phyloP scores from a whole-genome alignment of 2,113 vertebrate genomes.

The Martes martes region DNA sequence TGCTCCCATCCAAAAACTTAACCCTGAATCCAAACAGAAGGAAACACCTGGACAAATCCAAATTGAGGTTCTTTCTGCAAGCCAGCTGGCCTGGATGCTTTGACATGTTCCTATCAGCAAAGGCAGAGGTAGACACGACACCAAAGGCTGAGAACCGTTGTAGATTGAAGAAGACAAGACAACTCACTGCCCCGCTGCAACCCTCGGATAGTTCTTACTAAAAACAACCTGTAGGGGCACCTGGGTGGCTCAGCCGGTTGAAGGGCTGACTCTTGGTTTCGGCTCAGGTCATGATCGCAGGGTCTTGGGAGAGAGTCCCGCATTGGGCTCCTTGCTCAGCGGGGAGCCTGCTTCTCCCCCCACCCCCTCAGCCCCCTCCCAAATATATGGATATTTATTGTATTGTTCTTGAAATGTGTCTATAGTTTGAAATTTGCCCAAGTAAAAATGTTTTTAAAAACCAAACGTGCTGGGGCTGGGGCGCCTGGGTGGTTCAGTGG shows the following conservation, averaged over 20 bases:
- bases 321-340: background rate
- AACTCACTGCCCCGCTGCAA: fast-evolving
- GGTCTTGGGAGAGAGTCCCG: background rate
- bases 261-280: background rate
- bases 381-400: fast-evolving
- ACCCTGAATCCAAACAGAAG: background rate
- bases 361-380: too few species aligned
- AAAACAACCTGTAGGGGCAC: background rate
- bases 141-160: background rate
- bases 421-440: background rate
- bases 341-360: background rate
- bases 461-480: fast-evolving
- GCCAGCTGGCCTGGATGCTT: background rate
- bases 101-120: background rate
- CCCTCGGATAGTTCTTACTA: background rate
- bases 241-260: background rate
- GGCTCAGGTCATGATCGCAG: background rate
- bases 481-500: too few species aligned
- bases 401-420: background rate
- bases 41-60: background rate
- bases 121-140: background rate
- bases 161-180: fast-evolving
- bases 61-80: background rate
- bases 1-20: background rate
- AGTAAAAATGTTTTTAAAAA: background rate